Conservation (phyloP, 2,888 invertebrate species). For the Oligia strigilis region DNA sequence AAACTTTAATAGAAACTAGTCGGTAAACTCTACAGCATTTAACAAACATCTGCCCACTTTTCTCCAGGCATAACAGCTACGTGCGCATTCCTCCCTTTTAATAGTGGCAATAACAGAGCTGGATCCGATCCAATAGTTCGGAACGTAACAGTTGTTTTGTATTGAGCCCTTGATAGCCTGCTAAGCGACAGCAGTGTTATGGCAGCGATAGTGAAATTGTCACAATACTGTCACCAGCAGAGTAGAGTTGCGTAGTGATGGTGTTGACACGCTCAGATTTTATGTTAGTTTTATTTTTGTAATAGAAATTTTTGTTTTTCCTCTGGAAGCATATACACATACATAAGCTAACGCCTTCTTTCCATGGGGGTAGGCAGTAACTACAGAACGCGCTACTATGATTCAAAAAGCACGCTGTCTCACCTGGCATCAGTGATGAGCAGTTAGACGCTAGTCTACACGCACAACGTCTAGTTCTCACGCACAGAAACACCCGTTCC, state of each 20-base stretch:
- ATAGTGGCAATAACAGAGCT: constrained; percentile 59
- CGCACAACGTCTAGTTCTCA: too few relatives aligned
- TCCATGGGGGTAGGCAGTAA: not conserved
- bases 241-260: constrained; percentile 1
- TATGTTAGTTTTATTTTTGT: constrained; percentile 1
- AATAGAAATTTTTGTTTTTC: constrained; percentile 3
- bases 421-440: too few relatives aligned
- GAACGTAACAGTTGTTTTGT: constrained; percentile 54
- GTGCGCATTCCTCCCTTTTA: constrained; percentile 56
- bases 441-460: too few relatives aligned
- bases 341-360: not conserved
- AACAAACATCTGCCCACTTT: constrained; percentile 12
- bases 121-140: constrained; percentile 63
- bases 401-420: not conserved
- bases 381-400: not conserved
- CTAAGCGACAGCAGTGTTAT: constrained; percentile 31
- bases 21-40: constrained; percentile 11
- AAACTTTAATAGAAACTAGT: constrained; percentile 1
- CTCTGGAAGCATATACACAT: not conserved
- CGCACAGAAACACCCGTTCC: too few relatives aligned
- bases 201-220: constrained; percentile 35
- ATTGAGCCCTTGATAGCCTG: constrained; percentile 60
- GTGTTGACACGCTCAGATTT: constrained; percentile 2
- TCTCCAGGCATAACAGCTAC: constrained; percentile 8
- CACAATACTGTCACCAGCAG: constrained; percentile 49